Percentiles rank a stretch among this genome's conserved stretches.
Conservation (phyloP, 2,888 invertebrate genomes). For the Pseudococcus jackbeardsleyi region DNA sequence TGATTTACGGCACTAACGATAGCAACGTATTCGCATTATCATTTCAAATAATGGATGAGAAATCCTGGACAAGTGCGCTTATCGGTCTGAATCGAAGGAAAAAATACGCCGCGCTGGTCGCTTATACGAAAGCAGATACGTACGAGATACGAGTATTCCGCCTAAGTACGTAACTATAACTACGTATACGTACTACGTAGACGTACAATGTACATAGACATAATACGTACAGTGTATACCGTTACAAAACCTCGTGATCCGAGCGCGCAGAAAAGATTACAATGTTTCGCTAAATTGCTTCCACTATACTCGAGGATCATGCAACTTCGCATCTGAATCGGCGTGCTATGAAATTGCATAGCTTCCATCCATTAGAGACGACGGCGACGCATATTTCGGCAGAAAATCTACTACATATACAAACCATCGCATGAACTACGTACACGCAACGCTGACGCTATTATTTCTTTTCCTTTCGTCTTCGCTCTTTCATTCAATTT, state of each 20-base stretch:
- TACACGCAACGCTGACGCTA: background rate
- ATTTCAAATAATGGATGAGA: slow-evolving; percentile 29
- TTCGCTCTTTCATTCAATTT: background rate
- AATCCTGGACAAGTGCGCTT: slow-evolving; percentile 13
- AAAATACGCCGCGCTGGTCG: slow-evolving; percentile 23
- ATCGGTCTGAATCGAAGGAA: slow-evolving; percentile 33
- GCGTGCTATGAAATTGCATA: background rate
- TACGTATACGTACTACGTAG: too few relatives aligned
- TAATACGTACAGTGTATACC: background rate
- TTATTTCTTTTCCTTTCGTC: background rate
- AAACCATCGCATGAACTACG: background rate
- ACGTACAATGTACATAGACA: background rate
- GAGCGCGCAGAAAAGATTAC: slow-evolving; percentile 34
- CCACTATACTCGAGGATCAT: slow-evolving; percentile 25
- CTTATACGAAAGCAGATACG: background rate
- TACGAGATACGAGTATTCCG: background rate
- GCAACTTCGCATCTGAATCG: background rate
- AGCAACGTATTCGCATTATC: slow-evolving; percentile 8
- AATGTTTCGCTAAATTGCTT: slow-evolving; percentile 35
- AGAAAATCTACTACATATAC: background rate
- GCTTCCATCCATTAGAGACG: slow-evolving; percentile 30
- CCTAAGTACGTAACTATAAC: background rate
- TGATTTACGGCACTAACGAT: slow-evolving; percentile 12
- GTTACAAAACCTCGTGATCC: slow-evolving; percentile 15
- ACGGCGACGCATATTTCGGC: slow-evolving; percentile 23